Evolutionary conservation across 2,888 invertebrate genomes (phyloP), one percentile per base, ranked within the genome.

Genomic region (Dicyrtoma fusca): DNA sequence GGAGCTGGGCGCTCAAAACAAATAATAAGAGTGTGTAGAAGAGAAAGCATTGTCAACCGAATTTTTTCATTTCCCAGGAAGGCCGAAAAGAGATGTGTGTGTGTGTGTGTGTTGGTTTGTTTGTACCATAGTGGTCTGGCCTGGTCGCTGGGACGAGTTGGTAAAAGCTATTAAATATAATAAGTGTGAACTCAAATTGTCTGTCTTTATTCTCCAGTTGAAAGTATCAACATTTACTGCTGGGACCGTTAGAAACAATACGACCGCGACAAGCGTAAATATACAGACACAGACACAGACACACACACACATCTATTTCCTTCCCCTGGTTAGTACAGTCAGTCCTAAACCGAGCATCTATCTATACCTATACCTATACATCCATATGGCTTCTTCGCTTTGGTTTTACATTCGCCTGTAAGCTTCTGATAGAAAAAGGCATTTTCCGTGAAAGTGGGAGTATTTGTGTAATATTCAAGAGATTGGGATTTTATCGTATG

Each of bases 121-220:
- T 3, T 34, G 4, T 8, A 34, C 4, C 34, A 3, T 34, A 3
- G 34, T 34, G 34, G 34, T 34, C 34, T 34, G 34, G 34, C 34
- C 17, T 61, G 25, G 49, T 45, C 25, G 45, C 25, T 64, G 47
- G 49, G 26, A 34, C 26, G 65, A 65, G 25, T 51, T 21, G 51
- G 34, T 4, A 49, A 19, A 51, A 51, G 51, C 26, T 61, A 61
- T 65, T 65, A 65, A 65, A 65, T 65, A 51, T 65, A 51, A 65
- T 65, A 65, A 65, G 65, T 65, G 65, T 49, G 65, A 65, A 65
- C 25, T 65, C 49, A 45, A 51, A 49, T 51, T 21, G 51, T 25
- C 49, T 25, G 14, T 61, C 59, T 34, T 17, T 59, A 11, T 55
- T 34, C 34, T 34, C 34, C 34, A 34, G 34, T 34, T 34, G 34